Percentiles rank a stretch among this genome's conserved stretches.
Conservation (phyloP, 1,140 invertebrate genomes). For the Neotoxoptera formosana region DNA sequence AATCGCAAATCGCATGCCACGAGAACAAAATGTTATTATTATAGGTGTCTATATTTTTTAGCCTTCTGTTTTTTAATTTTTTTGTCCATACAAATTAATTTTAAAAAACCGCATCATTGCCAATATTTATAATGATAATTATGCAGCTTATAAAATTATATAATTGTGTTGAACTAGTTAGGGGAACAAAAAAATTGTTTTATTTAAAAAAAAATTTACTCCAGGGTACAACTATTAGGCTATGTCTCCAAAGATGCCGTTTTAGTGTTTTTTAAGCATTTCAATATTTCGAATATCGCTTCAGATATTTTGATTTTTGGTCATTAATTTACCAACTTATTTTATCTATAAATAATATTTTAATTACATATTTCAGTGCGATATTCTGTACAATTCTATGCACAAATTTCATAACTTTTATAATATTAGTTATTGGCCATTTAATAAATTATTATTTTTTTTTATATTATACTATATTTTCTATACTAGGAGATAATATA, state of each 20-base stretch:
- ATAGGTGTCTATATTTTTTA: neutral
- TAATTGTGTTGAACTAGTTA: neutral
- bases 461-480: too few relatives aligned
- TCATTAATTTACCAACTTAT: neutral
- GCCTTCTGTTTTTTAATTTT: too few relatives aligned
- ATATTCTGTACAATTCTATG: neutral
- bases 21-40: neutral
- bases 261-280: neutral
- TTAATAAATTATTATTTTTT: too few relatives aligned
- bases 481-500: too few relatives aligned
- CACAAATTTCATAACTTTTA: too few relatives aligned
- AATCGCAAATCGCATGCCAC: neutral
- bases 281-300: neutral
- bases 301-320: neutral
- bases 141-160: neutral
- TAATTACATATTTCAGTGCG: neutral
- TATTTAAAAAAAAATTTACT: neutral
- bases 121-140: neutral
- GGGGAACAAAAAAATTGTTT: neutral
- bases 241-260: neutral
- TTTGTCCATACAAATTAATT: neutral
- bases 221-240: neutral
- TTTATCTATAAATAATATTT: neutral
- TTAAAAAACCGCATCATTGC: neutral
- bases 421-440: too few relatives aligned